These are phyloP conservation scores for Hemaris fuciformis DNA, from an alignment of 2,888 invertebrate genomes.

Conservation along the genomic window DNA sequence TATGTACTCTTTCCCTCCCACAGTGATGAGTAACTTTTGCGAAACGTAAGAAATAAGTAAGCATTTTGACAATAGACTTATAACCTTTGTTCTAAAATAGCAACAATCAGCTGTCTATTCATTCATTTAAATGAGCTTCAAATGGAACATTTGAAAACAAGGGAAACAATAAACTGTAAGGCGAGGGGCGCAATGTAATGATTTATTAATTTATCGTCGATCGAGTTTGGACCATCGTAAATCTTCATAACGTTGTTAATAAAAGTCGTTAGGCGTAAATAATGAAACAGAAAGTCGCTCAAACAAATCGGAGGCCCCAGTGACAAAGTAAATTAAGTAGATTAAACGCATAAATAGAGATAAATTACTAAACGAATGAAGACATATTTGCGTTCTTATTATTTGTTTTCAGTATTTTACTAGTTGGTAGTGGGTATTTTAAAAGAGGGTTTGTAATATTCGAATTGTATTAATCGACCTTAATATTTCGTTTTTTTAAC, in stretches of 20 bases:
- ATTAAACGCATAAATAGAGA: slow-evolving; percentile 27
- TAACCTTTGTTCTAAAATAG: too few relatives aligned
- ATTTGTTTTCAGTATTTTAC: neutral
- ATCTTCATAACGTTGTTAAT: slow-evolving; percentile 46
- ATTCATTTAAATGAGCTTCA: neutral
- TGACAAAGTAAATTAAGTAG: slow-evolving; percentile 30
- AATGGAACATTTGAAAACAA: neutral
- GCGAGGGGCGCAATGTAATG: slow-evolving; percentile 9
- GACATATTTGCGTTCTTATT: neutral
- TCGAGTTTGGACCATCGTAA: slow-evolving; percentile 33
- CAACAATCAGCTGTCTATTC: too few relatives aligned
- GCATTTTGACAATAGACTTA: too few relatives aligned
- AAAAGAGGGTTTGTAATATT: too few relatives aligned
- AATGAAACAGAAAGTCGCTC: slow-evolving; percentile 40
- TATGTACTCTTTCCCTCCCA: too few relatives aligned
- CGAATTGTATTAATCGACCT: too few relatives aligned
- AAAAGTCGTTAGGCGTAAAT: slow-evolving; percentile 43
- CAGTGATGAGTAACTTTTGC: too few relatives aligned
- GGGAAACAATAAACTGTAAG: neutral
- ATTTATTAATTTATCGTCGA: slow-evolving; percentile 21
- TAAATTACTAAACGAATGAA: neutral
- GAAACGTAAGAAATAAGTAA: too few relatives aligned
- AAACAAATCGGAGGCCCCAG: slow-evolving; percentile 39
- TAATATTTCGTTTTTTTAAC: too few relatives aligned
- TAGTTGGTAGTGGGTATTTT: too few relatives aligned